Evolutionary conservation across 2,888 invertebrate genomes (phyloP), one percentile per base, ranked within the genome.

Genomic region (Polydrusus pterygomalis): DNA sequence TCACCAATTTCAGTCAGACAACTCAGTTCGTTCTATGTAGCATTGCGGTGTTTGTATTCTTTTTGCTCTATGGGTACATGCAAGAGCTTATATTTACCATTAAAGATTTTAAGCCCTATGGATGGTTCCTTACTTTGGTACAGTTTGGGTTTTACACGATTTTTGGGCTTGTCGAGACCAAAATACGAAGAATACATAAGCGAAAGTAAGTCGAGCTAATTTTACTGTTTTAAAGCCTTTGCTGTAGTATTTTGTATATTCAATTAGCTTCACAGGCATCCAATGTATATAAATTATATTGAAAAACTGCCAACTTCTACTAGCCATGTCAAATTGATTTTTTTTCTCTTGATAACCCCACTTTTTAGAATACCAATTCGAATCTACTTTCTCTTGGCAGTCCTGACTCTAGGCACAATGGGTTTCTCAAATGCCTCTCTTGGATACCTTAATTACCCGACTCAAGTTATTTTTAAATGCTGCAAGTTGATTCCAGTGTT

Each of bases 401-500:
- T 95, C 0, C 88, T 98, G 62, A 97, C 98, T 0, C 90, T 98
- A 15, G 97, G 96, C 2, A 98, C 98, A 1, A 98, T 99, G 97
- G 96, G 97, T 0, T 91, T 98, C 78, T 98, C 98, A 0, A 99
- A 99, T 87, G 92, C 97, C 3, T 96, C 98, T 0, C 90, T 98
- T 11, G 97, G 96, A 63, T 97, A 97, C 87, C 89, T 99, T 11
- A 99, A 98, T 87, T 99, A 98, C 87, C 98, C 98, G 0, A 98
- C 98, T 0, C 97, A 97, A 89, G 93, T 98, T 51, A 98, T 98
- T 83, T 99, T 99, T 86, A 98, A 98, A 87, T 97, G 97, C 86
- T 99, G 98, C 87, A 99, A 99, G 87, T 90, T 98, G 0, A 96
- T 98, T 82, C 98, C 98, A 0, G 98, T 98, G 0, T 91, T 99